Evolutionary conservation across 2,797 vertebrate species (phyloP), one percentile per base, ranked within the genome.

Genomic region (Acrocephalus scirpaceus): DNA sequence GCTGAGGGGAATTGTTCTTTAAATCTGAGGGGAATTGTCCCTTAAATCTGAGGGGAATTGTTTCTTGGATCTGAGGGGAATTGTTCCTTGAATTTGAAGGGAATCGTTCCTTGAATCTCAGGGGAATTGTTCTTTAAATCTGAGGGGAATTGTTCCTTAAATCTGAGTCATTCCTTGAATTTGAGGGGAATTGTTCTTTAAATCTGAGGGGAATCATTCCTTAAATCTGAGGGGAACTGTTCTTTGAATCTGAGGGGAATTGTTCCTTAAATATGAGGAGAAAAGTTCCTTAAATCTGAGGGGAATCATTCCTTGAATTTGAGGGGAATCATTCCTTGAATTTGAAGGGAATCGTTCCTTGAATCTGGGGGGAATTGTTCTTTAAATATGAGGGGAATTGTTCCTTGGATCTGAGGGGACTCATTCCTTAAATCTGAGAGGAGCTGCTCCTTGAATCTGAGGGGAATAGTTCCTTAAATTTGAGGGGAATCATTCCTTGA

Each of bases 21-120:
- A 15, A 26, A 40, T 53, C 11, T 25, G 16, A 17, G 20, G 19
- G 47, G 34, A 11, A 11, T 38, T 0, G 0, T 11, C 3, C 8
- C 1, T 56, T 47, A 4, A 45, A 16, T 45, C 5, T 47, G 21
- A 8, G 27, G 10, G 16, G 16, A 36, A 47, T 13, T 0, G 0
- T 16, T n/a, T 16, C 3, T 40, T 66, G 5, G 27, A 48, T 34
- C 5, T 27, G 23, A 13, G 6, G 9, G 36, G 42, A 34, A 22
- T 45, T 0, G 0, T 13, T 57, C 14, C 0, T 22, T 22, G 2
- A 17, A 23, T 57, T 7, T 36, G 34, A 9, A 9, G 22, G 0
- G 80, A 65, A 91, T 21, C 0, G 0, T 45, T 45, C 25, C 2
- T 22, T 30, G 10, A 45, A 18, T 36, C 10, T 57, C 19, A 10